Base-by-base conservation (phyloP, 2,888 invertebrate genomes). In the Scaeva pyrastri region DNA sequence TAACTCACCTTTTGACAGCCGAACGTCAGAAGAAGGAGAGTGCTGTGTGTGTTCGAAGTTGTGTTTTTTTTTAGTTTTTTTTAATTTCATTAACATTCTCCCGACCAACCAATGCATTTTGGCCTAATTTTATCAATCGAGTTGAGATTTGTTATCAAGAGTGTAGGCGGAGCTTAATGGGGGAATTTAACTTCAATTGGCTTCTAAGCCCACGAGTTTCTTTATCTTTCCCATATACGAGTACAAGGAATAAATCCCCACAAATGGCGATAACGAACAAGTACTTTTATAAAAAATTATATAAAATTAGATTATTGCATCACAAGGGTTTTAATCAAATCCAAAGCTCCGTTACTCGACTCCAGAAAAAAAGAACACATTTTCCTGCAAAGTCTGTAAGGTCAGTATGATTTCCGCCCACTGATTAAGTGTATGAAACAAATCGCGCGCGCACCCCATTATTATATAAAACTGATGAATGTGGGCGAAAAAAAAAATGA, bases 351-450 rank as follows among this genome's bases (percentile, higher is more conserved):
- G 66, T 68, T 79, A 70, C 39, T 74, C 1, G 7, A 7, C 8
- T 31, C 43, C 50, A 52, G 14, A 26, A 16, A 19, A 45, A 56
- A 39, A 36, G n/a, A 19, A 56, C 11, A 41, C 39, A 60, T 82
- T 71, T 62, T 75, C 84, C 39, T 64, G 71, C 39, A 58, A n/a
- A n/a, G 50, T 31, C 72, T 64, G 39, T 78, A 86, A 86, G 86
- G 86, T 86, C 86, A 82, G 82, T 71, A 31, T 66, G 77, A 86
- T 82, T 86, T 86, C 86, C 86, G 86, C 60, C 74, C 60, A 78
- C 74, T 74, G 86, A 86, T 86, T 82, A 86, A 52, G 80, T 74
- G 23, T 58, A 43, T 39, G 43, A 70, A 68, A 68, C 19, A 76
- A 60, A 50, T 68, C 16, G 43, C 56, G 52, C 60, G 70, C 71